A percentile compares a stretch with the other conserved stretches of the same genome.
phyloP scores from a whole-genome alignment of 2,888 invertebrate genomes.

The Drosophila kanekoi region DNA sequence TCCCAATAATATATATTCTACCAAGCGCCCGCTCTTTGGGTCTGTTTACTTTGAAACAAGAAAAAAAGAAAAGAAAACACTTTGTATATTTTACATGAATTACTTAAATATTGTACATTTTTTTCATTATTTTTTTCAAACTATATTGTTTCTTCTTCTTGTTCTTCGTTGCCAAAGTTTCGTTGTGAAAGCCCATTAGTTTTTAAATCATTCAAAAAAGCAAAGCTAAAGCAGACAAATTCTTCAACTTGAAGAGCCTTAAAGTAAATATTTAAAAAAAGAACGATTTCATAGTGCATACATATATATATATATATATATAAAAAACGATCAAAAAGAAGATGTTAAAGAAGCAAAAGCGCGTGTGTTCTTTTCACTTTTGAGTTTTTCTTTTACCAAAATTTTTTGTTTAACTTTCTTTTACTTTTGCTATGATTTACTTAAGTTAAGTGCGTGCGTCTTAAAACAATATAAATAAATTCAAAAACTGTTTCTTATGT shows the following conservation, averaged over 20 bases:
- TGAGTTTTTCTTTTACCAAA: conserved; percentile 26
- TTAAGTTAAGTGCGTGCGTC: conserved; percentile 54
- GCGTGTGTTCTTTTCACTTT: conserved; percentile 42
- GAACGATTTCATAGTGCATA: conserved; percentile 11
- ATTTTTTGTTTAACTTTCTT: conserved; percentile 20
- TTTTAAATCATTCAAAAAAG: conserved; percentile 78
- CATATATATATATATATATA: conserved; percentile 32
- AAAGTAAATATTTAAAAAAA: neutral
- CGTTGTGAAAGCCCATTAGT: conserved; percentile 57
- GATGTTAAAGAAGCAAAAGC: conserved; percentile 20
- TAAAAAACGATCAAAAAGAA: conserved; percentile 5
- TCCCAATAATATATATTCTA: conserved; percentile 13
- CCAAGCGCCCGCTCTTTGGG: conserved; percentile 17
- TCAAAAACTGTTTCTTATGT: conserved; percentile 16
- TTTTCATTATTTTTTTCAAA: conserved; percentile 39
- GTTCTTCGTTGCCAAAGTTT: conserved; percentile 31
- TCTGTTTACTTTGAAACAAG: neutral
- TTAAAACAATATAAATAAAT: conserved; percentile 3
- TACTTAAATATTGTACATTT: conserved; percentile 63
- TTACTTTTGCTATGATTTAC: conserved; percentile 26
- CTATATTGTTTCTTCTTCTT: conserved; percentile 20
- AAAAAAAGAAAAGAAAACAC: too few relatives aligned
- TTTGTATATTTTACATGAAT: conserved; percentile 74
- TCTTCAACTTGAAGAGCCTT: conserved; percentile 10
- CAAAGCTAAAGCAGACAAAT: conserved; percentile 11